Conservation (phyloP, 2,797 vertebrate genomes). For the Lerista edwardsae region DNA sequence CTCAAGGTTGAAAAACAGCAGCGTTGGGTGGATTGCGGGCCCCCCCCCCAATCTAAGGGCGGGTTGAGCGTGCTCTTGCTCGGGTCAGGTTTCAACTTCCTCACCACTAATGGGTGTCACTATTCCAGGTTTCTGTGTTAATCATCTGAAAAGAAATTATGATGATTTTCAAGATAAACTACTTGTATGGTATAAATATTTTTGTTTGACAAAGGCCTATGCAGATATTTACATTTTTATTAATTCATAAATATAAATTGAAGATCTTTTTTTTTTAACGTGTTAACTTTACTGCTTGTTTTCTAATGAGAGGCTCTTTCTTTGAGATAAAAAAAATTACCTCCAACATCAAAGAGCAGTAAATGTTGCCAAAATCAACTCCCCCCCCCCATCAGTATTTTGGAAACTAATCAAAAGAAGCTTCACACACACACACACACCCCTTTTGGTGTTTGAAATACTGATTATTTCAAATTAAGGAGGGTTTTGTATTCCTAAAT, state of each 20-base stretch:
- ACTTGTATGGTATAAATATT: constrained; percentile 68
- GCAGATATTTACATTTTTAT: constrained; percentile 72
- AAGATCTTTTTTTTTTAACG: constrained; percentile 57
- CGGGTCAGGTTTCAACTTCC: constrained; percentile 43
- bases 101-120: constrained; percentile 54
- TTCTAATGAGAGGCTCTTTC: constrained; percentile 45
- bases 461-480: too few species aligned
- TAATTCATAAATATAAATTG: constrained; percentile 71
- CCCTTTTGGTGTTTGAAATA: constrained; percentile 47
- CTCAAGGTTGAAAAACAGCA: neutral
- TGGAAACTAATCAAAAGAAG: constrained; percentile 57
- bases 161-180: constrained; percentile 65
- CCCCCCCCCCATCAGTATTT: constrained; percentile 35
- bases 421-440: neutral
- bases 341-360: constrained; percentile 43
- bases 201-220: constrained; percentile 65
- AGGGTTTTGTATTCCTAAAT: constrained; percentile 27
- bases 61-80: constrained; percentile 36
- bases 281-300: constrained; percentile 56
- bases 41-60: constrained; percentile 6
- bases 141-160: constrained; percentile 58
- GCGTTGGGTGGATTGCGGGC: neutral
- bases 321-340: constrained; percentile 52
- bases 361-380: constrained; percentile 42
- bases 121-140: constrained; percentile 56